Conservation (phyloP, 2,888 invertebrate species). For the Gymnoscelis rufifasciata region DNA sequence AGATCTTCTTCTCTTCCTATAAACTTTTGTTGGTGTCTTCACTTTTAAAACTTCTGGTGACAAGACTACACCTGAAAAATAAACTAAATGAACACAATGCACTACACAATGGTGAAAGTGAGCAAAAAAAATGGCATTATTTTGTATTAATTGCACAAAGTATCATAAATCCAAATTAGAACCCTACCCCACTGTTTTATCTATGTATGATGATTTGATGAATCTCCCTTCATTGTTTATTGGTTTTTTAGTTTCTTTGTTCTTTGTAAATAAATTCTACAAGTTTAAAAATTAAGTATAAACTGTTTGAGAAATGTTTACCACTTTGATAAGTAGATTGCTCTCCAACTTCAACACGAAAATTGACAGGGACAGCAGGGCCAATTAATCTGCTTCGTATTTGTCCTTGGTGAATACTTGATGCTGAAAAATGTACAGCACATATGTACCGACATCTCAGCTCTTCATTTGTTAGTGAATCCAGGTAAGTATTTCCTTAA, state of each 20-base stretch:
- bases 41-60: constrained; percentile 10
- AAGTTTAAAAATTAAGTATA: background rate
- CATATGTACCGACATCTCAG: constrained; percentile 19
- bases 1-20: constrained; percentile 2
- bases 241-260: background rate
- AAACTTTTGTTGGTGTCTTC: constrained; percentile 12
- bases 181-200: background rate
- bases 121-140: background rate
- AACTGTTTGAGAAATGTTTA: background rate
- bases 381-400: constrained; percentile 15
- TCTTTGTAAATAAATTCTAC: background rate
- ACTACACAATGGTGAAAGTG: background rate
- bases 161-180: background rate
- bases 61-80: background rate
- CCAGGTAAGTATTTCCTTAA: constrained; percentile 17
- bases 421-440: constrained; percentile 17
- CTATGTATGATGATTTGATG: background rate
- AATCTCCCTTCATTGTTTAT: background rate
- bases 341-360: constrained; percentile 4
- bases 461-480: constrained; percentile 15
- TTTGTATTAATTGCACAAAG: background rate
- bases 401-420: constrained; percentile 2
- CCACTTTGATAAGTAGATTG: background rate
- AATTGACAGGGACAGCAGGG: constrained; percentile 13
- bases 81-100: background rate